Base-by-base conservation (phyloP, 2,113 vertebrate genomes). In the Sander vitreus region DNA sequence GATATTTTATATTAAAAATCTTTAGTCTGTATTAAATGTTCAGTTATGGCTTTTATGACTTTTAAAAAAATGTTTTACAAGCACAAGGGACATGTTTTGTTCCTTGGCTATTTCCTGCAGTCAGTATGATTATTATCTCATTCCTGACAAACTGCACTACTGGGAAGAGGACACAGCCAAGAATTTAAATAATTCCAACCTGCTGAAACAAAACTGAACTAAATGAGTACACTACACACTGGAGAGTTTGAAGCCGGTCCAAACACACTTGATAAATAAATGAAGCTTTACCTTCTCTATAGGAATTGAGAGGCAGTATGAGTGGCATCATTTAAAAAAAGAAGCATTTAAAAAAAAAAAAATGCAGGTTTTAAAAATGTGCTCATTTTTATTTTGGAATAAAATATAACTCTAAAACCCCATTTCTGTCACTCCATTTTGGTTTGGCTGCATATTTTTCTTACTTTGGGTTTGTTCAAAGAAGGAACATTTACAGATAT, bases 41-140 rank as follows among this genome's bases (percentile, higher is more conserved):
- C 16, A 21, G 3, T 30, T 45, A 9, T 23, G 43, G 18, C 8
- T 39, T 64, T 71, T 21, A 33, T 3, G 55, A 58, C 14, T 59
- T 15, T 45, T 45, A 9, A 39, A 39, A 39, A 9, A 47, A 70
- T 66, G 39, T 77, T 69, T 81, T 23, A 43, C 9, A 53, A 62
- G 48, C 15, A 23, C 11, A 12, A 53, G 70, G 39, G 48, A 43
- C 39, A 63, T 47, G 58, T 51, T 60, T 65, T 30, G 33, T 39
- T 68, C 69, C 58, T 45, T 25, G 68, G 47, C 54, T 19, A 60
- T 83, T 83, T 77, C 50, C 53, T 70, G 23, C 25, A 57, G 59
- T 82, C 78, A 21, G 43, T 68, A 55, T 55, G 43, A 85, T 83
- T 80, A 85, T 83, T 71, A 47, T 77, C 23, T 85, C 23, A 30